These are phyloP conservation scores for Drosophila murphyi DNA, from an alignment of 1,140 invertebrate species.

Conservation along the genomic window DNA sequence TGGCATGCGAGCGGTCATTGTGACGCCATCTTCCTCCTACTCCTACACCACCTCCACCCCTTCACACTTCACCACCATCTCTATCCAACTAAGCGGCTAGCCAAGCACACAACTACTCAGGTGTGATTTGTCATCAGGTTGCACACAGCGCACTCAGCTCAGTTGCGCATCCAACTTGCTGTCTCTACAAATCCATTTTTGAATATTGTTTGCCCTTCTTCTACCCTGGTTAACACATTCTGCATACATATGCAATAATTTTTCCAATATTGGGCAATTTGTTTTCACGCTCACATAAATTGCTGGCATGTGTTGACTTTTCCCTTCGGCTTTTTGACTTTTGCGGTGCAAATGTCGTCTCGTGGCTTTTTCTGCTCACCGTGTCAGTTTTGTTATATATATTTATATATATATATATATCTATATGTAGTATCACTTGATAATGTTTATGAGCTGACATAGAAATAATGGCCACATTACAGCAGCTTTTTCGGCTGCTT, in stretches of 20 bases:
- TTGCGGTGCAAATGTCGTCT: slow-evolving; percentile 53
- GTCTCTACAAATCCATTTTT: neutral
- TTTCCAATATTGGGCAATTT: slow-evolving; percentile 75
- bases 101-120: slow-evolving; percentile 4
- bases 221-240: slow-evolving; percentile 1
- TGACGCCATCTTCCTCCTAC: slow-evolving; percentile 17
- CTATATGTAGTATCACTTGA: slow-evolving; percentile 46
- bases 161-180: slow-evolving; percentile 5
- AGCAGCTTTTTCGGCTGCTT: slow-evolving; percentile 31
- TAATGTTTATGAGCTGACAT: slow-evolving; percentile 62
- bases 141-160: neutral
- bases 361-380: slow-evolving; percentile 33
- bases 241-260: slow-evolving; percentile 66
- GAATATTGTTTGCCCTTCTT: neutral
- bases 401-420: slow-evolving; percentile 5
- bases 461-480: slow-evolving; percentile 49
- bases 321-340: slow-evolving; percentile 33
- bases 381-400: slow-evolving; percentile 9
- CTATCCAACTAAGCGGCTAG: neutral
- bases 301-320: slow-evolving; percentile 51
- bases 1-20: slow-evolving; percentile 42
- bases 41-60: neutral
- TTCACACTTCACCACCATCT: neutral
- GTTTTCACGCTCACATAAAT: slow-evolving; percentile 76
- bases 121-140: slow-evolving; percentile 70